Conservation (phyloP, 1,140 invertebrate genomes). For the Brachionus paranguensis region DNA sequence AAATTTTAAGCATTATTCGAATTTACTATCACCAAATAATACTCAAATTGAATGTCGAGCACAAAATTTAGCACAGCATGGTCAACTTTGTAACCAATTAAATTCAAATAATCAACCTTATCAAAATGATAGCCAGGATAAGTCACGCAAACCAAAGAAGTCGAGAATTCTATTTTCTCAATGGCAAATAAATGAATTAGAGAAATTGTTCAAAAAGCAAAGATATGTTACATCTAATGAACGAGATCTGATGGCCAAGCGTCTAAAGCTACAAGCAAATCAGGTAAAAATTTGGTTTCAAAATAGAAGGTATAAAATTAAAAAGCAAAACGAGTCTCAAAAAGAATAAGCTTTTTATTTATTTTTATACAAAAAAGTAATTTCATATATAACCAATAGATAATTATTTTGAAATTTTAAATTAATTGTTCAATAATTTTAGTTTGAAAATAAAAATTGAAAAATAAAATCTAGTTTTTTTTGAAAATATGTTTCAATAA, state of each 20-base stretch:
- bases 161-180: conserved; percentile 41
- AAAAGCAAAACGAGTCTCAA: conserved; percentile 68
- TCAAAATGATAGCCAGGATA: neutral
- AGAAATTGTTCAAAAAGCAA: conserved; percentile 35
- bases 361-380: neutral
- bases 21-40: neutral
- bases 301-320: conserved; percentile 86
- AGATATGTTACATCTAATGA: conserved; percentile 36
- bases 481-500: too few species aligned
- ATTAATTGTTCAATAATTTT: too few species aligned
- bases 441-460: too few species aligned
- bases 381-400: too few species aligned
- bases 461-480: too few species aligned
- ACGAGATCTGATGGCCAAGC: conserved; percentile 14
- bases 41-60: neutral
- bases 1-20: conserved; percentile 13
- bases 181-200: conserved; percentile 43
- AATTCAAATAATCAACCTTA: neutral
- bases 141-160: neutral
- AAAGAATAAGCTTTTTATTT: neutral
- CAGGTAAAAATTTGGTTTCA: conserved; percentile 51
- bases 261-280: conserved; percentile 22
- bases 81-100: neutral
- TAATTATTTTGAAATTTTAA: too few species aligned
- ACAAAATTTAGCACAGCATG: neutral